Evolutionary conservation across 2,797 vertebrate species (phyloP).

Genomic region (Pelochelys cantorii): DNA sequence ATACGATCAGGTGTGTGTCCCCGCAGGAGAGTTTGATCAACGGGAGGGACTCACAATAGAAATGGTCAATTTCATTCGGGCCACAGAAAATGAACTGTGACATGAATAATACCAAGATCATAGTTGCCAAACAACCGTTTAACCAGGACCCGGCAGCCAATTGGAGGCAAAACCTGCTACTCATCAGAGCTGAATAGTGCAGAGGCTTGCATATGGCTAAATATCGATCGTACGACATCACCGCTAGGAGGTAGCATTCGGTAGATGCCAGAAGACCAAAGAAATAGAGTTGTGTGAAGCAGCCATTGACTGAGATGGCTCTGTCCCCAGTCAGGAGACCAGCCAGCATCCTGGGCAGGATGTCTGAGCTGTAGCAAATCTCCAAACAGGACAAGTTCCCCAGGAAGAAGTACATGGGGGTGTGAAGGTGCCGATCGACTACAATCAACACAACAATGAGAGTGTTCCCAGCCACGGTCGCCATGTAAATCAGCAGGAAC

Average conservation of each 20-base stretch:
- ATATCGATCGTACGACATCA: not conserved
- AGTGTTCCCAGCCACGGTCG: too few species aligned
- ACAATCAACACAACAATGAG: too few species aligned
- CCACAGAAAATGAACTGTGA: not conserved
- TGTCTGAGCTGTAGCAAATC: too few species aligned
- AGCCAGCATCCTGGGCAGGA: too few species aligned
- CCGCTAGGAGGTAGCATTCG: not conserved
- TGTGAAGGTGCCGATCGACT: too few species aligned
- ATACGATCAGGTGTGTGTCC: too few species aligned
- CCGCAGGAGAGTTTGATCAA: too few species aligned
- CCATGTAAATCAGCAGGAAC: too few species aligned
- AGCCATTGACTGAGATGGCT: not conserved
- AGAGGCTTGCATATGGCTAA: not conserved
- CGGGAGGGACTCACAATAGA: too few species aligned
- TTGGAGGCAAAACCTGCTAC: not conserved
- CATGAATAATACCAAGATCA: not conserved
- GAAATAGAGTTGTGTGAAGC: not conserved
- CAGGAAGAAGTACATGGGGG: too few species aligned
- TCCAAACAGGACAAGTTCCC: too few species aligned
- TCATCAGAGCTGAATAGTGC: not conserved
- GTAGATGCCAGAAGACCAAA: not conserved
- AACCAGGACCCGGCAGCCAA: not conserved
- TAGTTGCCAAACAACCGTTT: not conserved
- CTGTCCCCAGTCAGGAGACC: too few species aligned
- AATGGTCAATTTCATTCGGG: not conserved